Evolutionary conservation across 1,140 invertebrate species (phyloP).

Genomic region (Heterodera schachtii): DNA sequence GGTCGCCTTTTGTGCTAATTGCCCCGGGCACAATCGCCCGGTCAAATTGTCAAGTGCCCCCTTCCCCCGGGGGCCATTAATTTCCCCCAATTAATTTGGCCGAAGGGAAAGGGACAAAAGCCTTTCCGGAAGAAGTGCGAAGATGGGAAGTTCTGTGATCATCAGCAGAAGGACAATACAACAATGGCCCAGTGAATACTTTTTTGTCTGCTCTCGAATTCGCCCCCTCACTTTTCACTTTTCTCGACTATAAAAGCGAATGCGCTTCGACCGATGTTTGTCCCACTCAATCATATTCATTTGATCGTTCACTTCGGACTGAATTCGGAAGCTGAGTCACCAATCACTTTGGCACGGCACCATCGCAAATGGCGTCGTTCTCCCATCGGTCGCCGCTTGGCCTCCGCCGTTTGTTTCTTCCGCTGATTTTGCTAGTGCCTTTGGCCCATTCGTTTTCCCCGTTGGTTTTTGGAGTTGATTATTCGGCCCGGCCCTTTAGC

Average conservation of each 20-base stretch:
- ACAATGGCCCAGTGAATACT: background rate
- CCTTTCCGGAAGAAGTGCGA: background rate
- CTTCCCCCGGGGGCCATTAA: background rate
- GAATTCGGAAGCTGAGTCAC: too few relatives aligned
- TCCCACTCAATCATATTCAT: background rate
- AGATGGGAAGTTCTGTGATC: too few relatives aligned
- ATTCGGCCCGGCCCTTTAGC: background rate
- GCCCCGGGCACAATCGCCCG: background rate
- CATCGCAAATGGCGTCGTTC: too few relatives aligned
- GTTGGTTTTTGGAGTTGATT: background rate
- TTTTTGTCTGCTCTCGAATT: background rate
- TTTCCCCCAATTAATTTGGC: background rate
- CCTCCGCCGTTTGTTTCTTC: background rate
- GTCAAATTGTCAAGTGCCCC: background rate
- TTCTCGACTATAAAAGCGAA: background rate
- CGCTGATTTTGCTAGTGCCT: background rate
- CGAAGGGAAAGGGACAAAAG: background rate
- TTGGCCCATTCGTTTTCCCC: background rate
- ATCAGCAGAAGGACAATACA: background rate
- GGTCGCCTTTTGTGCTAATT: background rate
- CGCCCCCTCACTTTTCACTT: background rate
- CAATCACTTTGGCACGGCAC: too few relatives aligned
- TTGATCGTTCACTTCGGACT: background rate
- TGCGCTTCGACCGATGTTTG: background rate
- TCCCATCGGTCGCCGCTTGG: background rate